Evolutionary conservation across 2,113 vertebrate species (phyloP).

Genomic region (Motacilla alba): DNA sequence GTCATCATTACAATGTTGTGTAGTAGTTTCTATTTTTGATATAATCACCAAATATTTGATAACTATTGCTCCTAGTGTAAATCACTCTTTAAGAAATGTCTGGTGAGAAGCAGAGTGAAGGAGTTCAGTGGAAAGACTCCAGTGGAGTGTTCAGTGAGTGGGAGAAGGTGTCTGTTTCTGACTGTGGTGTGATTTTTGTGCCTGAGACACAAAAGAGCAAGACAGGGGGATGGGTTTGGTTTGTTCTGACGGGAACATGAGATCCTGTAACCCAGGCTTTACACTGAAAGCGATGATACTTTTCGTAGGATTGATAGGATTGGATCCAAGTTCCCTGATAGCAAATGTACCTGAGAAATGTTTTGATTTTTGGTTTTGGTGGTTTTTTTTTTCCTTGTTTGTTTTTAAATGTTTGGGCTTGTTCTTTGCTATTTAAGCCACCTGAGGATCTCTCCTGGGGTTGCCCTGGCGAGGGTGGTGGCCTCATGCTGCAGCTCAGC

Average conservation of each 20-base stretch:
- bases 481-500: neutral
- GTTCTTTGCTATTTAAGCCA: neutral
- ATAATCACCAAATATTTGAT: neutral
- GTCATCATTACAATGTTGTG: neutral
- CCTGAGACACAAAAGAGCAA: neutral
- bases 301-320: neutral
- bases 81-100: neutral
- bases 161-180: neutral
- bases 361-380: accelerated
- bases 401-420: neutral
- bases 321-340: neutral
- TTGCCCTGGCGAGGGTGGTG: accelerated
- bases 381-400: accelerated
- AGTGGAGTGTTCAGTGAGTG: neutral
- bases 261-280: neutral
- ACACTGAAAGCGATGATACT: neutral
- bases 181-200: accelerated
- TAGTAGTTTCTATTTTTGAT: neutral
- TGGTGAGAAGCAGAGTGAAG: neutral
- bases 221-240: neutral
- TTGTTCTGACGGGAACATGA: neutral
- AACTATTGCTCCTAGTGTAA: neutral
- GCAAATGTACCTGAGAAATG: neutral
- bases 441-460: neutral
- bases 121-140: neutral